Conservation (phyloP, 2,797 vertebrate species). For the Acrossocheilus fasciatus region DNA sequence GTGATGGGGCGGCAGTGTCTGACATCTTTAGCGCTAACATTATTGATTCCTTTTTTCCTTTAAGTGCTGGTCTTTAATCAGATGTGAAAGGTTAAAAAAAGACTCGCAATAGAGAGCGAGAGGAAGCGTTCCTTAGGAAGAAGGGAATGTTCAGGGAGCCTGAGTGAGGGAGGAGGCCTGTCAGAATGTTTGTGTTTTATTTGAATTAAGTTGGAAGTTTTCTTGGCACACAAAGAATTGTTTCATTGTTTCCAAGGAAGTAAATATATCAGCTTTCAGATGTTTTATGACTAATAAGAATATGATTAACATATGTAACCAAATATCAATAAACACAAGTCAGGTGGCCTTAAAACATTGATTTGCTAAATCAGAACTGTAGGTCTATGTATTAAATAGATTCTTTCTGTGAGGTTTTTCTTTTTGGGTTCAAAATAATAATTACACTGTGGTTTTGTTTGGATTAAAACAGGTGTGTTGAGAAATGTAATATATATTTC, state of each 20-base stretch:
- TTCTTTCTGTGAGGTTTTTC: background rate
- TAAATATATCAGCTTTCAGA: constrained; percentile 17
- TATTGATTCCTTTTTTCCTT: constrained; percentile 68
- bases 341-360: background rate
- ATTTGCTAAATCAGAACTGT: background rate
- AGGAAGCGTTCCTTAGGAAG: constrained; percentile 41
- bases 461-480: background rate
- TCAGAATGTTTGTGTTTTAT: constrained; percentile 39
- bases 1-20: constrained; percentile 58
- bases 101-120: constrained; percentile 41
- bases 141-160: background rate
- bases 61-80: constrained; percentile 68
- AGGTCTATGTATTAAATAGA: background rate
- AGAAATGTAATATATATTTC: background rate
- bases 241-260: constrained; percentile 26
- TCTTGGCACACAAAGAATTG: constrained; percentile 9
- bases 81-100: constrained; percentile 56
- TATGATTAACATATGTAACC: background rate
- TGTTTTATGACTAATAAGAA: background rate
- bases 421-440: background rate
- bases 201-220: constrained; percentile 5
- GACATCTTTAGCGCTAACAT: constrained; percentile 60
- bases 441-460: background rate
- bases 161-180: constrained; percentile 2
- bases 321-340: background rate